Evolutionary conservation across 92 coral and sea anemone genomes (phyloP).

Genomic region (Palythoa heliodiscus): DNA sequence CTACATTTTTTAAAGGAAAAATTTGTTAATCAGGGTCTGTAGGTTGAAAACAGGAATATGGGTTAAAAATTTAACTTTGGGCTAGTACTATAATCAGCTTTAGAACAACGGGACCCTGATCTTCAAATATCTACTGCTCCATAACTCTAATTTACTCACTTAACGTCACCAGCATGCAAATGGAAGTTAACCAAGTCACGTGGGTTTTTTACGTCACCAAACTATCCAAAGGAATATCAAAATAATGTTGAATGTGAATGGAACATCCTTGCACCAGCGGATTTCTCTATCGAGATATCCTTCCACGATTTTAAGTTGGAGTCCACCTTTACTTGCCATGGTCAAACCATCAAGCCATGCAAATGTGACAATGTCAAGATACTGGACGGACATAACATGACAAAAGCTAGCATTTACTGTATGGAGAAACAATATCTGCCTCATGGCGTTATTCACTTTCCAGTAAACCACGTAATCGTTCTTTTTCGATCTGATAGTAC

Average conservation of each 20-base stretch:
- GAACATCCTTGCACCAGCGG: constrained; percentile 35
- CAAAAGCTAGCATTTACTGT: constrained; percentile 1
- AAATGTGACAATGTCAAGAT: constrained; percentile 16
- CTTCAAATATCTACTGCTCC: neutral
- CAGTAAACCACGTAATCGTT: constrained; percentile 31
- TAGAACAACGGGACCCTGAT: too few relatives aligned
- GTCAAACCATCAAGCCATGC: neutral
- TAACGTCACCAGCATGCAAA: constrained; percentile 14
- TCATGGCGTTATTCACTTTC: neutral
- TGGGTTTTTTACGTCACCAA: constrained; percentile 27
- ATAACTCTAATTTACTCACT: neutral
- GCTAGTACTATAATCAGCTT: too few relatives aligned
- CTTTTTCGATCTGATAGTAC: constrained; percentile 29
- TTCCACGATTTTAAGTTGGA: constrained; percentile 31
- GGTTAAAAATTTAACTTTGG: too few relatives aligned
- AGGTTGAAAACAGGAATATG: too few relatives aligned
- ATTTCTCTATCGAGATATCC: constrained; percentile 17
- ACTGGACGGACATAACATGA: neutral
- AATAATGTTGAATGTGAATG: constrained; percentile 26
- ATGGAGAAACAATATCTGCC: constrained; percentile 19
- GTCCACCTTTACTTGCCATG: neutral
- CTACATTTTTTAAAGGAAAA: too few relatives aligned
- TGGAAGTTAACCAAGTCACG: constrained; percentile 34
- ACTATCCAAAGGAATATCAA: constrained; percentile 21
- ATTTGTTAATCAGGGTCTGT: too few relatives aligned